phyloP scores from a whole-genome alignment of 2,888 invertebrate species.

The Eugnorisma glareosa region DNA sequence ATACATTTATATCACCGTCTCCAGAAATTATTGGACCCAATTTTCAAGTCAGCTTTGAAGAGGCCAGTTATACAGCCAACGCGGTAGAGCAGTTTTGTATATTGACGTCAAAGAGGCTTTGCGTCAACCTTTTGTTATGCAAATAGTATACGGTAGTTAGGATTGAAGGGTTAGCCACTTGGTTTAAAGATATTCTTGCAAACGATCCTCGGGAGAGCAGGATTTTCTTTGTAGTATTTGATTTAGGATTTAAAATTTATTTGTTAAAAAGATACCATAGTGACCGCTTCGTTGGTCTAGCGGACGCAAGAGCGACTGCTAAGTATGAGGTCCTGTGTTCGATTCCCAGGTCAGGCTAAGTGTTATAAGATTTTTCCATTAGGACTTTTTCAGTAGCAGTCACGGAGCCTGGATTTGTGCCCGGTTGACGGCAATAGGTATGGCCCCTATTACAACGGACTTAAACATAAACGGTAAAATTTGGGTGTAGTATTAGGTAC shows the following conservation, averaged over 20 bases:
- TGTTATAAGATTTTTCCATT: too few species aligned
- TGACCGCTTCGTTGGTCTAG: too few species aligned
- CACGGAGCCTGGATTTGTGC: too few species aligned
- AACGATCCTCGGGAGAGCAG: conserved; percentile 24
- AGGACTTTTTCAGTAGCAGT: too few species aligned
- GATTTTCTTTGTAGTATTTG: conserved; percentile 39
- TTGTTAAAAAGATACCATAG: not conserved
- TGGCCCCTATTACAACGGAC: too few species aligned
- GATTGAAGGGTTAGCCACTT: conserved; percentile 58
- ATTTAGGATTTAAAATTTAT: conserved; percentile 21
- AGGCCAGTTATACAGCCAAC: conserved; percentile 58
- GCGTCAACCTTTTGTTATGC: conserved; percentile 66
- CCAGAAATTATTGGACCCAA: conserved; percentile 55
- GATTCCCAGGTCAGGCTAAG: too few species aligned
- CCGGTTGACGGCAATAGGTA: too few species aligned
- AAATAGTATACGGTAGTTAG: conserved; percentile 65
- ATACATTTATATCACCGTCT: conserved; percentile 24
- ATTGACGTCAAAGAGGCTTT: conserved; percentile 65
- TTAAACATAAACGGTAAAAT: too few species aligned
- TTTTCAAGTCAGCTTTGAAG: conserved; percentile 54
- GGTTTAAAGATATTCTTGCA: conserved; percentile 53
- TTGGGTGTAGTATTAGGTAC: too few species aligned
- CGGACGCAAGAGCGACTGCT: too few species aligned
- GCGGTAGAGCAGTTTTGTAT: conserved; percentile 63
- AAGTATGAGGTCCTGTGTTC: too few species aligned